Evolutionary conservation across 2,888 invertebrate genomes (phyloP).

Genomic region (Ennomos fuscantarius): DNA sequence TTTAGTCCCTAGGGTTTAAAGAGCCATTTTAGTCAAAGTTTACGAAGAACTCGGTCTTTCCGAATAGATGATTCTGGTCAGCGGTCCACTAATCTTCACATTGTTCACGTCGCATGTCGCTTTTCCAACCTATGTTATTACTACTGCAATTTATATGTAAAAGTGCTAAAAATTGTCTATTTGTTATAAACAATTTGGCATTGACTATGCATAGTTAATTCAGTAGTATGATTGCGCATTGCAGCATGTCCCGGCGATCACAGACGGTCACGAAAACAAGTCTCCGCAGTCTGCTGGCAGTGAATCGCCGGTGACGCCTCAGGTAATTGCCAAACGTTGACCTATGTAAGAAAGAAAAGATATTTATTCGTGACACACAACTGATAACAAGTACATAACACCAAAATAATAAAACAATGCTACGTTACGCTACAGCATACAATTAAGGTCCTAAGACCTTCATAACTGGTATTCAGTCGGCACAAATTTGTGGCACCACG

Average conservation of each 20-base stretch:
- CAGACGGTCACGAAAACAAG: slow-evolving; percentile 73
- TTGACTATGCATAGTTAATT: not conserved
- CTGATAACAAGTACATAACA: no score
- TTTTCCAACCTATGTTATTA: not conserved
- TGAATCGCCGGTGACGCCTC: slow-evolving; percentile 70
- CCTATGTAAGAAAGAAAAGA: no score
- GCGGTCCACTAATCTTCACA: slow-evolving; percentile 1
- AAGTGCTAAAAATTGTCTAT: no score
- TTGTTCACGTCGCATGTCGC: slow-evolving; percentile 7
- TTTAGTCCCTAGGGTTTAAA: no score
- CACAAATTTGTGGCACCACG: no score
- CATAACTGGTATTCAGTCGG: no score
- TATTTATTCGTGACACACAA: no score
- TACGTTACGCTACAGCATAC: no score
- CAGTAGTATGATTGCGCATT: slow-evolving; percentile 40
- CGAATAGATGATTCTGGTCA: not conserved
- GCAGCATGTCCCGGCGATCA: slow-evolving; percentile 79
- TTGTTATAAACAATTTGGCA: not conserved
- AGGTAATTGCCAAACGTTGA: slow-evolving; percentile 52
- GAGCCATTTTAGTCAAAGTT: no score
- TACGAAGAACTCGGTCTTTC: not conserved
- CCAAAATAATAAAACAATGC: no score
- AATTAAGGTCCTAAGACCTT: no score
- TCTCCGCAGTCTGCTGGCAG: slow-evolving; percentile 65
- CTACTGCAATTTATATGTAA: no score